Percentiles rank a stretch among this genome's conserved stretches.
phyloP scores from a whole-genome alignment of 2,888 invertebrate species.

The Pachliopta kotzebuea region DNA sequence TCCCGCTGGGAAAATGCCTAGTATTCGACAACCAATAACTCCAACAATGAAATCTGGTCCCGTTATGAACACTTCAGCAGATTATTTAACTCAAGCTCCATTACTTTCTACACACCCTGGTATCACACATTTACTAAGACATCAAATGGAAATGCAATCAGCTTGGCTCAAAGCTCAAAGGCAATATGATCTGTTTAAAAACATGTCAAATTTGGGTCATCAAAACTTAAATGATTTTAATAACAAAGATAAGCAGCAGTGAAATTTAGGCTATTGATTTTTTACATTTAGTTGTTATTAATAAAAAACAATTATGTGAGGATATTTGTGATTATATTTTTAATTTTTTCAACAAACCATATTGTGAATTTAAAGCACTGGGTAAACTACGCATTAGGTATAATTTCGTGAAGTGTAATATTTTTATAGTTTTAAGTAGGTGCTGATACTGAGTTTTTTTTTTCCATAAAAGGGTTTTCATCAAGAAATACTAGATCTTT shows the following conservation, averaged over 20 bases:
- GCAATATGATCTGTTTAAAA: slow-evolving; percentile 66
- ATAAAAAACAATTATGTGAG: neutral
- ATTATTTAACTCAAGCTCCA: slow-evolving; percentile 56
- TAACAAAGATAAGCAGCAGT: slow-evolving; percentile 61
- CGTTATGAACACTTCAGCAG: slow-evolving; percentile 49
- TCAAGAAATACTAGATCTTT: neutral
- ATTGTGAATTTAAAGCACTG: neutral
- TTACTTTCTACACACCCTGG: slow-evolving; percentile 54
- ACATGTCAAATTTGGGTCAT: slow-evolving; percentile 64
- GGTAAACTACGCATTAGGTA: too few species aligned
- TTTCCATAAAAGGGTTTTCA: neutral
- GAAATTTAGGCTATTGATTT: slow-evolving; percentile 12
- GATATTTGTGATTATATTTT: slow-evolving; percentile 32
- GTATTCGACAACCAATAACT: slow-evolving; percentile 57
- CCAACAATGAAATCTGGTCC: slow-evolving; percentile 51
- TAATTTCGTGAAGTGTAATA: too few species aligned
- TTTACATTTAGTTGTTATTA: neutral
- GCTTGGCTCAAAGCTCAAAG: slow-evolving; percentile 68
- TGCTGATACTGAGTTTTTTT: neutral
- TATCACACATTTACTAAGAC: slow-evolving; percentile 47
- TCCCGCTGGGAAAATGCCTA: slow-evolving; percentile 52
- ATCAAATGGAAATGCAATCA: slow-evolving; percentile 66
- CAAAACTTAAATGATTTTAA: slow-evolving; percentile 65
- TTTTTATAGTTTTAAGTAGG: slow-evolving; percentile 1
- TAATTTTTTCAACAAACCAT: neutral